Evolutionary conservation across 1,140 invertebrate species (phyloP).

Genomic region (Dendroctonus valens): DNA sequence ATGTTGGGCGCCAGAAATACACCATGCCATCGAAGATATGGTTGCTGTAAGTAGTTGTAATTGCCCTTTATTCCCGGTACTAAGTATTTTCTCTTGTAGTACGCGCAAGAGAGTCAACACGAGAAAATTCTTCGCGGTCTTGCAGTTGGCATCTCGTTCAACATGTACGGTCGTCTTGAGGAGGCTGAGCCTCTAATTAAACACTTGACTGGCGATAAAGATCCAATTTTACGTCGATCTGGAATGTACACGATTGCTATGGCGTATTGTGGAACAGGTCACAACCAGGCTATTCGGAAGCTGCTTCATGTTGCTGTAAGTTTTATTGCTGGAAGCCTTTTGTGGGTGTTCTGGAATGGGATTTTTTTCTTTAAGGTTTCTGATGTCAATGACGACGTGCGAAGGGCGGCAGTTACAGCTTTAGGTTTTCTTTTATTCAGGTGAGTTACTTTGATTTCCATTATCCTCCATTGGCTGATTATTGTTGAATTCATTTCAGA

Average conservation of each 20-base stretch:
- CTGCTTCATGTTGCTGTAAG: conserved; percentile 96
- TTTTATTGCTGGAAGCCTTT: conserved; percentile 68
- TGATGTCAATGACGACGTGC: conserved; percentile 98
- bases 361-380: conserved; percentile 45
- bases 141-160: conserved; percentile 92
- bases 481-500: conserved; percentile 50
- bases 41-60: conserved; percentile 63
- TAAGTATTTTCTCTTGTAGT: conserved; percentile 42
- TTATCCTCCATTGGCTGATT: too few species aligned
- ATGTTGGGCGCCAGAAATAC: conserved; percentile 94
- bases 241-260: conserved; percentile 98
- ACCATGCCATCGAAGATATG: conserved; percentile 92
- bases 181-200: conserved; percentile 94
- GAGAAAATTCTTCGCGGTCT: conserved; percentile 97
- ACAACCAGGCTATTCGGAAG: conserved; percentile 92
- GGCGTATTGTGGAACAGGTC: conserved; percentile 98
- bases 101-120: conserved; percentile 85
- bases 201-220: conserved; percentile 80
- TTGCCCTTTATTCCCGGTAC: not conserved
- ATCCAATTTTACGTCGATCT: conserved; percentile 83
- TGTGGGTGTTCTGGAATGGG: conserved; percentile 87
- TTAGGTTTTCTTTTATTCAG: conserved; percentile 81
- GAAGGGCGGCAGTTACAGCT: conserved; percentile 94
- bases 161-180: conserved; percentile 95
- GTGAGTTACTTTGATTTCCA: conserved; percentile 26